Base-by-base conservation (phyloP, 2,797 vertebrate genomes). In the Pangasius mekongensis region DNA sequence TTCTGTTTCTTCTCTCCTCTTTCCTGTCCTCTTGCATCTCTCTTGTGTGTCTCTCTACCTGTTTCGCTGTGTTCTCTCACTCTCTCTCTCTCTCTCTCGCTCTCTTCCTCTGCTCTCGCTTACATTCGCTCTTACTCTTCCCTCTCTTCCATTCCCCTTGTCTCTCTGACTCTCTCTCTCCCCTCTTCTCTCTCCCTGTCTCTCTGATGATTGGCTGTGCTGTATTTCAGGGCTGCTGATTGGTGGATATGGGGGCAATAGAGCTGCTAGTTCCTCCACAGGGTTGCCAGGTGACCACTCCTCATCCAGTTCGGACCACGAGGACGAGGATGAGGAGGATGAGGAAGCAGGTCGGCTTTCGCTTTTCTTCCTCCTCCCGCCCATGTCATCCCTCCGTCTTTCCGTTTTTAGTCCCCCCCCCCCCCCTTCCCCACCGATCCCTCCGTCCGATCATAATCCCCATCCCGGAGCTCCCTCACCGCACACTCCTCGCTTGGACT, bases 261-360 rank as follows among this genome's bases (percentile, higher is more conserved):
- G 97, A 89, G 97, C 97, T 94, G 96, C 97, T 97, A 98, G 97
- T 96, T 97, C 97, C 94, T 96, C 97, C 95, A 95, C 97, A 94
- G 82, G 91, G 56, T 78, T 90, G 62, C 81, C 89, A 62, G 89
- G 94, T 74, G 96, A 97, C 95, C 97, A 96, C 95, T 99, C 97
- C 95, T 98, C 98, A 97, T 99, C 98, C 96, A 96, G 97, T 97
- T 98, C 98, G 95, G 98, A 99, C 95, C 98, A 98, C 94, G 98
- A 97, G 91, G 98, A 97, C 95, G 97, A 98, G 94, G 98, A 97
- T 91, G 97, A 97, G 92, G 97, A 98, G 95, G 98, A 99, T 97
- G 98, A 99, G 97, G 98, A 99, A 99, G 98, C 98, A 99, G 98
- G 98, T 99, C 97, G 97, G 98, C 97, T 97, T 96, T 97, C 95